Evolutionary conservation across 1,140 invertebrate species (phyloP), one percentile per base, ranked within the genome.

Genomic region (Linepithema humile): DNA sequence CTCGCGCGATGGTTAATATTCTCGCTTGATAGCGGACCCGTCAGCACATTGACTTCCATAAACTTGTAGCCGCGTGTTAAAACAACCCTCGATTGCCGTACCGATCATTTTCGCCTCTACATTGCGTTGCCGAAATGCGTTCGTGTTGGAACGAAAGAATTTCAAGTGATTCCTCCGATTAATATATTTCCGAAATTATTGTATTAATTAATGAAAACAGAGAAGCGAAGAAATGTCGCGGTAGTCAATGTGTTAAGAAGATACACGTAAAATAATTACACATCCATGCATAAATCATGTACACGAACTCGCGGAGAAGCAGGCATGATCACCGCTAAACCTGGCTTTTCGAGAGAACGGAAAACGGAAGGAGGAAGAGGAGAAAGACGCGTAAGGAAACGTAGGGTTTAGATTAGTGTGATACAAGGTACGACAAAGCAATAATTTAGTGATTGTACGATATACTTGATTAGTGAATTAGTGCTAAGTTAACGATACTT

Each of bases 381-480:
- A 69, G 53, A 48, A 75, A 67, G 88, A 80, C 48, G 35, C 64
- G 65, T 65, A 65, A 86, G 62, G 50, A 89, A 84, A 83, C 48
- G 73, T 94, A 94, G 90, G 69, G 69, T 92, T 90, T 93, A 94
- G 92, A 93, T 93, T 94, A 94, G 94, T 93, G 93, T 94, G 93
- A 94, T 94, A 94, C 91, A 92, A 94, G 91, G 92, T 94, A 94
- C 91, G 91, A 92, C 91, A 94, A 94, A 94, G 94, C 94, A 94
- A 94, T 94, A 94, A 94, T 92, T 94, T 94, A 94, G 93, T 94
- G 93, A 94, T 94, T 94, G 92, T 94, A 94, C 88, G 89, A 94
- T 93, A 94, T 91, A 94, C 92, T 93, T 91, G 88, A 94, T 91
- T 94, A 94, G 92, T 83, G 85, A 82, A 91, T 91, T 93, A 93